These are phyloP conservation scores for Agonopterix arenella DNA, from an alignment of 2,888 invertebrate species.

Conservation along the genomic window DNA sequence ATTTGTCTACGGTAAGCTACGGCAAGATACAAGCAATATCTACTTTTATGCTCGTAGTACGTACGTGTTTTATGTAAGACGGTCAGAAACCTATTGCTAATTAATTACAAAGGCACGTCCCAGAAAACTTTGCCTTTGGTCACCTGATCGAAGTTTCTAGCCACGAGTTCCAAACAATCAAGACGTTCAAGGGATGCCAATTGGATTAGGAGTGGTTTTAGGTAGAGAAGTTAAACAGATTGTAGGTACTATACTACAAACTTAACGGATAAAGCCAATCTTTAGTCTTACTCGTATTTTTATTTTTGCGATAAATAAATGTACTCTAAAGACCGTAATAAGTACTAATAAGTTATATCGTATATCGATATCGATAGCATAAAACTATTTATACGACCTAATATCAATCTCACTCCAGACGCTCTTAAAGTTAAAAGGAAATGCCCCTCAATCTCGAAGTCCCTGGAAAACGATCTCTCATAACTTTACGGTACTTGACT, in stretches of 20 bases:
- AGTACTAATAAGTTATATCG: not conserved
- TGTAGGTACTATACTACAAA: slow-evolving; percentile 10
- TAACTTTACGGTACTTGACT: slow-evolving; percentile 33
- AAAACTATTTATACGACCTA: slow-evolving; percentile 11
- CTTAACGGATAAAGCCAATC: no score
- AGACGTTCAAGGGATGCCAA: slow-evolving; percentile 47
- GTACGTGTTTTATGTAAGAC: not conserved
- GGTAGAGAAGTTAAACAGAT: slow-evolving; percentile 30
- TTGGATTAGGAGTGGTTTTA: slow-evolving; percentile 45
- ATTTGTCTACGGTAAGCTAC: no score
- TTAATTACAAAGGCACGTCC: slow-evolving; percentile 29
- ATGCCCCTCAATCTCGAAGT: slow-evolving; percentile 31
- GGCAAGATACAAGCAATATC: no score
- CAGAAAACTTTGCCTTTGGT: slow-evolving; percentile 24
- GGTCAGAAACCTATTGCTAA: slow-evolving; percentile 19
- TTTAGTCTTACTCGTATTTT: no score
- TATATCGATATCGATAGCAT: not conserved
- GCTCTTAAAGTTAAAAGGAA: slow-evolving; percentile 27
- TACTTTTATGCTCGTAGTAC: no score
- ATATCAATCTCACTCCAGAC: slow-evolving; percentile 26
- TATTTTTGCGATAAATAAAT: no score
- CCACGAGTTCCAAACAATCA: slow-evolving; percentile 61
- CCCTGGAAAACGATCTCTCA: slow-evolving; percentile 25
- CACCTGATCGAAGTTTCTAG: slow-evolving; percentile 43
- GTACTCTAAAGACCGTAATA: no score